phyloP scores from a whole-genome alignment of 2,113 vertebrate genomes.

The Verasper variegatus region DNA sequence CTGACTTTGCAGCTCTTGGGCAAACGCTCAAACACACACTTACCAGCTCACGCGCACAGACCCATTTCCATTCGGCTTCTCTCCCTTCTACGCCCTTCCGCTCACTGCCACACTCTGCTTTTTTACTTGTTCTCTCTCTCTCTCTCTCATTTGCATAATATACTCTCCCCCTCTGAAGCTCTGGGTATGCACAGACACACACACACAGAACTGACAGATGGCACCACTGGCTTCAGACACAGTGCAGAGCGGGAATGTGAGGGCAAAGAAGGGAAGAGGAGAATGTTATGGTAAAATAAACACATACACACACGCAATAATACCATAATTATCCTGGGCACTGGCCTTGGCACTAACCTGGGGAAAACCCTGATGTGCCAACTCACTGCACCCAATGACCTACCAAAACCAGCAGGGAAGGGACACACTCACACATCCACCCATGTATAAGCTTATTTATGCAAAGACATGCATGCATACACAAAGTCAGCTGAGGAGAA shows the following conservation, averaged over 20 bases:
- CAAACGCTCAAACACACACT: slow-evolving; percentile 56
- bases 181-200: slow-evolving; percentile 7
- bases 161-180: slow-evolving; percentile 61
- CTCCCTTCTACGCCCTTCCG: slow-evolving; percentile 38
- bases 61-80: slow-evolving; percentile 67
- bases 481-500: slow-evolving; percentile 44
- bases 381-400: slow-evolving; percentile 75
- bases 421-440: slow-evolving; percentile 12
- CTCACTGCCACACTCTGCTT: slow-evolving; percentile 57
- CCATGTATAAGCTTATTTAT: slow-evolving; percentile 33
- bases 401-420: slow-evolving; percentile 56
- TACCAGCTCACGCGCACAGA: slow-evolving; percentile 17
- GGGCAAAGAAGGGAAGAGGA: slow-evolving; percentile 65
- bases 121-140: slow-evolving; percentile 28
- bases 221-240: slow-evolving; percentile 78
- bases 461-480: slow-evolving; percentile 48
- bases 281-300: slow-evolving; percentile 76
- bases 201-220: slow-evolving; percentile 69
- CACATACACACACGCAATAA: slow-evolving; percentile 67
- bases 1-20: slow-evolving; percentile 75
- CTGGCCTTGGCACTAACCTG: slow-evolving; percentile 74
- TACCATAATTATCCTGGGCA: slow-evolving; percentile 75
- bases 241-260: slow-evolving; percentile 66
- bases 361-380: slow-evolving; percentile 78
- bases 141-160: slow-evolving; percentile 76